Percentiles rank a stretch among this genome's conserved stretches.
phyloP scores from a whole-genome alignment of 2,797 vertebrate genomes.

The Amblyraja radiata region DNA sequence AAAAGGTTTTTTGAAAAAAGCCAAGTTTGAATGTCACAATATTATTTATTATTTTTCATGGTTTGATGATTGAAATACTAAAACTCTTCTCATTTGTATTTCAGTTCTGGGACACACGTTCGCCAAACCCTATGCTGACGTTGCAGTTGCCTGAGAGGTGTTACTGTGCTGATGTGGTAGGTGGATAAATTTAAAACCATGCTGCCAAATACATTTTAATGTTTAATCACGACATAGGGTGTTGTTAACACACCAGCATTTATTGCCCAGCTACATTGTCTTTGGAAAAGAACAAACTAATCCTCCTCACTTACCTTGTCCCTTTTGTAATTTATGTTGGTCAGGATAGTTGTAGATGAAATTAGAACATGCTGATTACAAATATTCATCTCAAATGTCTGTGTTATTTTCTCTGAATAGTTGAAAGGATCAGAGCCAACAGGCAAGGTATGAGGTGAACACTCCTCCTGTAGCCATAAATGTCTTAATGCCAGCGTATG shows the following conservation, averaged over 20 bases:
- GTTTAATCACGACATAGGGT: no score
- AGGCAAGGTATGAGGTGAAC: neutral
- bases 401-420: neutral
- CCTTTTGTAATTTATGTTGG: neutral
- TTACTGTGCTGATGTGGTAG: conserved; percentile 96
- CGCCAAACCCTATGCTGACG: conserved; percentile 93
- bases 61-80: neutral
- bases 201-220: no score
- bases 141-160: conserved; percentile 87
- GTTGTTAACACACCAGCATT: no score
- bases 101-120: conserved; percentile 97
- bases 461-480: neutral
- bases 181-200: conserved; percentile 40
- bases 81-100: conserved; percentile 31
- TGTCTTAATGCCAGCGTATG: neutral
- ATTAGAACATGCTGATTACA: no score
- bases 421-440: neutral
- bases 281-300: neutral
- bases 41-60: neutral
- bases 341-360: neutral
- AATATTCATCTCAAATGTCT: neutral
- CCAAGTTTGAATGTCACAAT: neutral
- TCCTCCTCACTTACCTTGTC: neutral
- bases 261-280: no score
- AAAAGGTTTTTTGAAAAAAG: neutral